Percentiles rank a stretch among this genome's conserved stretches.
These are phyloP conservation scores for Coranthus polyacanthus DNA, from an alignment of 2,797 vertebrate species.

Conservation along the genomic window DNA sequence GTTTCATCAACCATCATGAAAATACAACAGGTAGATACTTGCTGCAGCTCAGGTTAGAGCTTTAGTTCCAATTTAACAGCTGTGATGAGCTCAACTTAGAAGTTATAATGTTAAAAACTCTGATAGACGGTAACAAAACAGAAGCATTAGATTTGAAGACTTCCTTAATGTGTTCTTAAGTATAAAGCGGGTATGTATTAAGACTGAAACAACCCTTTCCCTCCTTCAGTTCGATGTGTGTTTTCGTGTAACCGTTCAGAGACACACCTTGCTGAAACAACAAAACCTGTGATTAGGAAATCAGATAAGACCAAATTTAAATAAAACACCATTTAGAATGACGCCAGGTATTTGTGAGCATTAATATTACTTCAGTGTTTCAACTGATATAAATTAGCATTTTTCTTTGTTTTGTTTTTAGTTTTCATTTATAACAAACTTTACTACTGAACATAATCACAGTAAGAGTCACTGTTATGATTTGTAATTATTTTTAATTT, in stretches of 20 bases:
- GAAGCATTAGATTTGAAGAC: not conserved
- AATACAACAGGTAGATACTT: conserved; percentile 58
- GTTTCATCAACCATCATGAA: conserved; percentile 14
- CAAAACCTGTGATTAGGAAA: conserved; percentile 21
- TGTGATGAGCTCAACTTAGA: not conserved
- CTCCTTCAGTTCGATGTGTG: not conserved
- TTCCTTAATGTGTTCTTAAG: too few relatives aligned
- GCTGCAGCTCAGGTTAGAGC: not conserved
- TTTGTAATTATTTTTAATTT: too few relatives aligned
- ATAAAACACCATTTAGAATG: not conserved
- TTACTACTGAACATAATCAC: too few relatives aligned
- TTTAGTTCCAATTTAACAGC: not conserved
- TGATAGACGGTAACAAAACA: not conserved
- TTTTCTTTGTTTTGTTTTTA: too few relatives aligned
- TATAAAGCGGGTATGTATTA: not conserved
- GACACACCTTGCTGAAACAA: conserved; percentile 49
- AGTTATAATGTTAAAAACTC: not conserved
- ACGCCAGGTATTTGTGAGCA: not conserved
- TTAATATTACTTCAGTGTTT: not conserved
- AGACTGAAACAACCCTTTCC: not conserved
- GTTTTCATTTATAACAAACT: too few relatives aligned
- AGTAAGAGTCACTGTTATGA: too few relatives aligned
- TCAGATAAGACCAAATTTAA: conserved; percentile 15
- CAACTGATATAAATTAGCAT: not conserved
- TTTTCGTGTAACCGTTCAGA: not conserved